phyloP scores from a whole-genome alignment of 37 sponge, comb jelly and placozoan genomes.

The Haliclona indistincta region DNA sequence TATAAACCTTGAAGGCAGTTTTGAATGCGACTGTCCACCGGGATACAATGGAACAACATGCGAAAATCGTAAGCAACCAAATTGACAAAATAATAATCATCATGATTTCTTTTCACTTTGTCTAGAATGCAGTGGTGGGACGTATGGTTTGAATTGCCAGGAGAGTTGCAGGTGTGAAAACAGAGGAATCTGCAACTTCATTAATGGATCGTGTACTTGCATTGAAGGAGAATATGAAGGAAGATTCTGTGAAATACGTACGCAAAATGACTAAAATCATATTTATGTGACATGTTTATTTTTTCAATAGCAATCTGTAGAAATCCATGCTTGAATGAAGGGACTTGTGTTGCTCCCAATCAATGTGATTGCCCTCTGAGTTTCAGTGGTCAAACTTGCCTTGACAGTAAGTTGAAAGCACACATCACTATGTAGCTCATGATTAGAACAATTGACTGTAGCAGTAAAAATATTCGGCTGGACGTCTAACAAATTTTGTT shows the following conservation, averaged over 20 bases:
- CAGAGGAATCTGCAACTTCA: not conserved
- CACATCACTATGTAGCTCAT: too few species aligned
- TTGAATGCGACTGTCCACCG: slow-evolving; percentile 31
- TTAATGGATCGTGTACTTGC: slow-evolving; percentile 1
- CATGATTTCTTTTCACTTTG: too few species aligned
- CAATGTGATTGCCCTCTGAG: too few species aligned
- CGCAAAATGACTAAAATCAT: not conserved
- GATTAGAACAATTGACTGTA: too few species aligned
- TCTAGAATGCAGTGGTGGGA: not conserved
- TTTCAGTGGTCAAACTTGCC: too few species aligned
- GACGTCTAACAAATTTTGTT: too few species aligned
- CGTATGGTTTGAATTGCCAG: not conserved
- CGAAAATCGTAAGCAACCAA: slow-evolving; percentile 29
- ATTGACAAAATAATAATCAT: too few species aligned
- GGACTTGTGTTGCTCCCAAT: slow-evolving; percentile 19
- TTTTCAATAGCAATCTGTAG: not conserved
- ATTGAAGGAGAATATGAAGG: not conserved
- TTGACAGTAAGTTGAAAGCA: too few species aligned
- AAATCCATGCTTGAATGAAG: slow-evolving; percentile 17
- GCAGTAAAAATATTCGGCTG: too few species aligned
- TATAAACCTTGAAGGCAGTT: slow-evolving; percentile 20
- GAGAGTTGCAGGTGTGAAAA: not conserved
- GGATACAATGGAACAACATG: slow-evolving; percentile 46
- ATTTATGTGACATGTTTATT: not conserved
- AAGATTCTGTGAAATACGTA: not conserved